Percentiles rank a stretch among this genome's conserved stretches.
phyloP scores from a whole-genome alignment of 2,888 invertebrate species.

The Colletes collaris region DNA sequence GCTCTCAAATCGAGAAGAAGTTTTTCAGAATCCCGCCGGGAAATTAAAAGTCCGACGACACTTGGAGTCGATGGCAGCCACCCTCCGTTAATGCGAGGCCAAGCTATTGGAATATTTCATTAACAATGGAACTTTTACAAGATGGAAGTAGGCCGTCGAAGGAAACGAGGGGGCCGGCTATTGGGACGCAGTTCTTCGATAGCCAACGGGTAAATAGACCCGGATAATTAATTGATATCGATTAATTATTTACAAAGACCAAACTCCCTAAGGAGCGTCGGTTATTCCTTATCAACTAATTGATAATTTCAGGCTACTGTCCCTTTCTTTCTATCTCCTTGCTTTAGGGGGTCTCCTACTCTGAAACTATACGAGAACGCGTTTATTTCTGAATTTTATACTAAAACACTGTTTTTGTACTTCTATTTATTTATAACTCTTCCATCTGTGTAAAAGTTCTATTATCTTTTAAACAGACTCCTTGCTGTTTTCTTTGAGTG shows the following conservation, averaged over 20 bases:
- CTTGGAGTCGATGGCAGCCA: slow-evolving; percentile 56
- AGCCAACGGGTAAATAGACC: slow-evolving; percentile 31
- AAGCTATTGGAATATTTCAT: slow-evolving; percentile 61
- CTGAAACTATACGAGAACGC: no score
- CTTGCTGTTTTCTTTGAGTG: no score
- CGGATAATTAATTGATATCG: slow-evolving; percentile 54
- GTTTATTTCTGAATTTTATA: no score
- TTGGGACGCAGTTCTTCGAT: slow-evolving; percentile 22
- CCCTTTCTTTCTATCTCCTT: no score
- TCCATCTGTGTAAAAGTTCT: no score
- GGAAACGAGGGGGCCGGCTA: slow-evolving; percentile 22
- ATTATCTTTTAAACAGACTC: no score
- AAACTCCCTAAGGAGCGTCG: background rate
- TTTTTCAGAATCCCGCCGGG: slow-evolving; percentile 68
- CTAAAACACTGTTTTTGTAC: no score
- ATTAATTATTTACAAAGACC: slow-evolving; percentile 35
- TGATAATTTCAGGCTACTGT: slow-evolving; percentile 9
- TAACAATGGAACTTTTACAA: slow-evolving; percentile 45
- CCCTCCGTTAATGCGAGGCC: slow-evolving; percentile 59
- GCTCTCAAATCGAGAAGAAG: slow-evolving; percentile 42
- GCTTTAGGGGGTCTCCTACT: no score
- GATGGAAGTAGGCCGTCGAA: slow-evolving; percentile 15
- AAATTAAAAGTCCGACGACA: slow-evolving; percentile 65
- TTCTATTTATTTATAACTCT: no score
- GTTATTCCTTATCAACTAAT: slow-evolving; percentile 15